Evolutionary conservation across 2,888 invertebrate genomes (phyloP).

Genomic region (Barypeithes pellucidus): DNA sequence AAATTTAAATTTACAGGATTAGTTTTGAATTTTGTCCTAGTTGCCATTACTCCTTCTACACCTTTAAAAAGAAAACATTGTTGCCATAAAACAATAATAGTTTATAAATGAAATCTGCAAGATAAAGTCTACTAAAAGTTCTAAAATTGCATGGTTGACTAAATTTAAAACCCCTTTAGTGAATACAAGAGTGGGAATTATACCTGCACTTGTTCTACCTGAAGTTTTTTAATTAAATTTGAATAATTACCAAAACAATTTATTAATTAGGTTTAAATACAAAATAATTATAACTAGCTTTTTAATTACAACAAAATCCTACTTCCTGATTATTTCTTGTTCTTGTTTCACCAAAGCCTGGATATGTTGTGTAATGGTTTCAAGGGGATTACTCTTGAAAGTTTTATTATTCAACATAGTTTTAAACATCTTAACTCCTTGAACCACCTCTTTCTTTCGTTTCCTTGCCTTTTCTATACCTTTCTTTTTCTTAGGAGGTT

Average conservation of each 20-base stretch:
- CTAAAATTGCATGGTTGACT: too few species aligned
- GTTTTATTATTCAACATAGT: slow-evolving; percentile 60
- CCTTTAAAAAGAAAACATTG: too few species aligned
- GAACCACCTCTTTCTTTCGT: slow-evolving; percentile 61
- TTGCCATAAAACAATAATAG: too few species aligned
- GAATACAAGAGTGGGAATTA: too few species aligned
- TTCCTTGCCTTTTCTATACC: slow-evolving; percentile 61
- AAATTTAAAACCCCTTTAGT: too few species aligned
- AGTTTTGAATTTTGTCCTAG: too few species aligned
- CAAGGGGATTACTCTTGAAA: slow-evolving; percentile 62
- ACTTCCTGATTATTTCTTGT: slow-evolving; percentile 23
- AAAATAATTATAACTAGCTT: neutral
- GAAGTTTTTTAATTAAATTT: too few species aligned
- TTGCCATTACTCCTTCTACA: too few species aligned
- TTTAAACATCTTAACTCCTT: slow-evolving; percentile 62
- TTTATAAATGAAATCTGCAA: too few species aligned
- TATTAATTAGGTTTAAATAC: neutral
- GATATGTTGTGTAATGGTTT: slow-evolving; percentile 60
- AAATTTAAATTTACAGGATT: slow-evolving; percentile 23
- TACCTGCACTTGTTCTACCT: too few species aligned
- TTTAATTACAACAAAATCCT: slow-evolving; percentile 4
- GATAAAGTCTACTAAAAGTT: too few species aligned
- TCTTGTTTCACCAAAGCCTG: slow-evolving; percentile 41
- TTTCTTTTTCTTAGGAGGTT: slow-evolving; percentile 54
- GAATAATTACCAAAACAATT: neutral